These are phyloP conservation scores for Labeo rohita DNA, from an alignment of 2,113 vertebrate genomes.

Conservation along the genomic window DNA sequence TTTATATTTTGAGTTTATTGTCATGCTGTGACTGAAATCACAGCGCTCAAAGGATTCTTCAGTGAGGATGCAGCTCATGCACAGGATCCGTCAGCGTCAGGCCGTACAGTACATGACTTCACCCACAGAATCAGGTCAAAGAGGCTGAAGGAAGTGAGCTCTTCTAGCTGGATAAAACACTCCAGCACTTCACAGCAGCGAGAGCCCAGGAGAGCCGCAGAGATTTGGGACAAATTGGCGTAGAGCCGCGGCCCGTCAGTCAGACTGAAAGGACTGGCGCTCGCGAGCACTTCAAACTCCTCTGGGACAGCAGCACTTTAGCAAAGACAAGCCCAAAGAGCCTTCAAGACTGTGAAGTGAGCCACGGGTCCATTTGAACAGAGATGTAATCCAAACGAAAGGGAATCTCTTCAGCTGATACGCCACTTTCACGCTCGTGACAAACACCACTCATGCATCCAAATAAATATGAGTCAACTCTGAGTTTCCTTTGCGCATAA, in stretches of 20 bases:
- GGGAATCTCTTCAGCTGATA: not conserved
- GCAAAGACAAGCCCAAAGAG: slow-evolving; percentile 31
- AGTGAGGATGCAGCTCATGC: not conserved
- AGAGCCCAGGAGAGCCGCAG: slow-evolving; percentile 7
- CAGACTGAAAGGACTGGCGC: slow-evolving; percentile 44
- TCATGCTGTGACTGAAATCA: not conserved
- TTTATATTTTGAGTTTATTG: not conserved
- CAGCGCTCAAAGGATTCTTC: not conserved
- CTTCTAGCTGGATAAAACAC: slow-evolving; percentile 13
- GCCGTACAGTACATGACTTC: not conserved
- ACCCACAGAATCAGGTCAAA: slow-evolving; percentile 6
- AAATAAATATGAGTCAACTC: slow-evolving; percentile 8
- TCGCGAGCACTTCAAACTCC: slow-evolving; percentile 20
- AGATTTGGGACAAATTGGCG: slow-evolving; percentile 36
- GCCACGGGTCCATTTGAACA: slow-evolving; percentile 17
- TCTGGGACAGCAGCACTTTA: slow-evolving; percentile 28
- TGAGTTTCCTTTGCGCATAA: not conserved
- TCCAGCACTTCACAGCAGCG: slow-evolving; percentile 29
- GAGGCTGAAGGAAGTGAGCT: not conserved
- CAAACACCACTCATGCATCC: not conserved
- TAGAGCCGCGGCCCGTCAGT: slow-evolving; percentile 32
- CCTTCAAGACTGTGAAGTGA: slow-evolving; percentile 29
- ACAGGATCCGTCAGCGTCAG: not conserved
- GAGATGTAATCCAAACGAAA: slow-evolving; percentile 16
- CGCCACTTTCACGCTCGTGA: not conserved